phyloP scores from a whole-genome alignment of 2,797 vertebrate genomes.

The Tragopan temminckii region DNA sequence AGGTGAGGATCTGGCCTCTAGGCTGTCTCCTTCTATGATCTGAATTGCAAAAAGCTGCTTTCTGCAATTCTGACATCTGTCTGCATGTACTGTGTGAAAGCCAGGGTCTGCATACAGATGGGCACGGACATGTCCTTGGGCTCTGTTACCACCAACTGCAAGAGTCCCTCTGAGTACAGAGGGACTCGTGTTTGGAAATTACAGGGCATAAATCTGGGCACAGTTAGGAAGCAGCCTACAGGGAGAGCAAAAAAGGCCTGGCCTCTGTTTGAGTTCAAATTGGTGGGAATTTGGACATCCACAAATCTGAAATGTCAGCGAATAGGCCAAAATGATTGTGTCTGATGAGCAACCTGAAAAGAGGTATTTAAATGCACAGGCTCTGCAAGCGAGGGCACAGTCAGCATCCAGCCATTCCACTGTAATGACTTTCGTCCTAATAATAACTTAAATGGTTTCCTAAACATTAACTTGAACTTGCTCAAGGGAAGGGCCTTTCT shows the following conservation, averaged over 20 bases:
- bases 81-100: neutral
- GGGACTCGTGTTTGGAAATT: neutral
- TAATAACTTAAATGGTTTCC: conserved; percentile 54
- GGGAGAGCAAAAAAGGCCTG: neutral
- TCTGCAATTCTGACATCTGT: neutral
- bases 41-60: neutral
- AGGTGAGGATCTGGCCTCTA: neutral
- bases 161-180: neutral
- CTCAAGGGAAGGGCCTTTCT: conserved; percentile 65
- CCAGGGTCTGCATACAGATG: accelerated
- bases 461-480: conserved; percentile 75
- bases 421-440: conserved; percentile 46
- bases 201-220: neutral
- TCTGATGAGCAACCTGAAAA: conserved; percentile 12
- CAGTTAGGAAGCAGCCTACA: neutral
- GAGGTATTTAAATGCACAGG: neutral
- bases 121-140: accelerated
- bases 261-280: neutral
- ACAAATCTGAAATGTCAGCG: neutral
- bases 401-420: conserved; percentile 29
- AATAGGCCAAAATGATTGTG: neutral
- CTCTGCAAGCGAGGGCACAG: neutral
- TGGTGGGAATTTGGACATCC: neutral
- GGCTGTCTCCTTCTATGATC: neutral
- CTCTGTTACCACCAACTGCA: neutral